Evolutionary conservation across 2,113 vertebrate species (phyloP).

Genomic region (Vulpes vulpes): DNA sequence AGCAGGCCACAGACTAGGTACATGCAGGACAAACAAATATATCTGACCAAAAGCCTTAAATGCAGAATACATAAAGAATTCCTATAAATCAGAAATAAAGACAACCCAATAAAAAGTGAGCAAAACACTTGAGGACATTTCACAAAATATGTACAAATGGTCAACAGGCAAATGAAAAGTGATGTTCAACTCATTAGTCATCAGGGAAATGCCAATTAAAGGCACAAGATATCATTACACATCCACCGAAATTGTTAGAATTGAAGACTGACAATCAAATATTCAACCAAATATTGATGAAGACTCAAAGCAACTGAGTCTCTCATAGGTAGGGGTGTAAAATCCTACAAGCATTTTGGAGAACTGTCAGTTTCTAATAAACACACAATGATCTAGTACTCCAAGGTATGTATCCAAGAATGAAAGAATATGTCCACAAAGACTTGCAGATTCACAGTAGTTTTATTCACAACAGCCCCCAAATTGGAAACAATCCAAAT

Average conservation of each 20-base stretch:
- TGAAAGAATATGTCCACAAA: background rate
- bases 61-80: background rate
- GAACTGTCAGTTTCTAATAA: background rate
- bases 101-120: background rate
- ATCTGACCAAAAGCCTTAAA: background rate
- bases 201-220: background rate
- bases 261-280: background rate
- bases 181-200: background rate
- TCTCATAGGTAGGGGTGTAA: background rate
- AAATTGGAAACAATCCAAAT: conserved; percentile 42
- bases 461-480: conserved; percentile 58
- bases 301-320: background rate
- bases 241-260: background rate
- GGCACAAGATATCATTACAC: background rate
- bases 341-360: background rate
- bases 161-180: background rate
- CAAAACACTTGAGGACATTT: background rate
- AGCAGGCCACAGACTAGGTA: background rate
- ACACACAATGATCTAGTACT: background rate
- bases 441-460: background rate
- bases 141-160: background rate
- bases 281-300: background rate
- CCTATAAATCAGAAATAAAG: background rate
- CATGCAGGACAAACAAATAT: background rate
- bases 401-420: background rate